phyloP scores from a whole-genome alignment of 2,113 vertebrate species.

The Mus spicilegus region DNA sequence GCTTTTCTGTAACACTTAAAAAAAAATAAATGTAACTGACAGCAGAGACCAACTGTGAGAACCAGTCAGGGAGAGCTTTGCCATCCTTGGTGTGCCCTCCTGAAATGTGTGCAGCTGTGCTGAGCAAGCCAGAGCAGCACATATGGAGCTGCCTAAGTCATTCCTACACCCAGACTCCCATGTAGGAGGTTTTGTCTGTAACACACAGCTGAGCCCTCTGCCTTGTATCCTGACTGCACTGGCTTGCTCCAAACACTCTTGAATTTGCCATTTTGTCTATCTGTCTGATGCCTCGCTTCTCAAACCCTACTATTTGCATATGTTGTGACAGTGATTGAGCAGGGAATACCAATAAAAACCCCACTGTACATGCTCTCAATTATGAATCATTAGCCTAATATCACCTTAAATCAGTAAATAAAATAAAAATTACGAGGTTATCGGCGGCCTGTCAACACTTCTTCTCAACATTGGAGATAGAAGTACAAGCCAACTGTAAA shows the following conservation, averaged over 20 bases:
- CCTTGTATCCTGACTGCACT: neutral
- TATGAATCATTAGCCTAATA: neutral
- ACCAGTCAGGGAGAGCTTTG: neutral
- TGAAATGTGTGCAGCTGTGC: neutral
- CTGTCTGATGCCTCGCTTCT: neutral
- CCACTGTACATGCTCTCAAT: neutral
- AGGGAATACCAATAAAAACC: neutral
- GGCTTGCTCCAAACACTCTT: neutral
- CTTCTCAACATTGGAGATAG: neutral
- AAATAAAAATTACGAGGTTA: constrained; percentile 3
- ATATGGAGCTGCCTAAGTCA: neutral
- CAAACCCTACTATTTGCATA: neutral
- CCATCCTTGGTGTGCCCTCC: neutral
- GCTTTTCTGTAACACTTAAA: constrained; percentile 17
- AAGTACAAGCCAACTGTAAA: neutral
- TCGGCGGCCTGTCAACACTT: neutral
- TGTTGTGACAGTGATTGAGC: neutral
- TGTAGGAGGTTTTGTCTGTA: neutral
- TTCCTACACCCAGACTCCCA: neutral
- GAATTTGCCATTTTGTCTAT: neutral
- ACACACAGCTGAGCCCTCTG: neutral
- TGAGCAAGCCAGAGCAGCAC: neutral
- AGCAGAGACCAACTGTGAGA: neutral
- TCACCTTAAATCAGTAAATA: constrained; percentile 5
- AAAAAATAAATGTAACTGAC: neutral